Evolutionary conservation across 2,113 vertebrate species (phyloP).

Genomic region (Oenanthe melanoleuca): DNA sequence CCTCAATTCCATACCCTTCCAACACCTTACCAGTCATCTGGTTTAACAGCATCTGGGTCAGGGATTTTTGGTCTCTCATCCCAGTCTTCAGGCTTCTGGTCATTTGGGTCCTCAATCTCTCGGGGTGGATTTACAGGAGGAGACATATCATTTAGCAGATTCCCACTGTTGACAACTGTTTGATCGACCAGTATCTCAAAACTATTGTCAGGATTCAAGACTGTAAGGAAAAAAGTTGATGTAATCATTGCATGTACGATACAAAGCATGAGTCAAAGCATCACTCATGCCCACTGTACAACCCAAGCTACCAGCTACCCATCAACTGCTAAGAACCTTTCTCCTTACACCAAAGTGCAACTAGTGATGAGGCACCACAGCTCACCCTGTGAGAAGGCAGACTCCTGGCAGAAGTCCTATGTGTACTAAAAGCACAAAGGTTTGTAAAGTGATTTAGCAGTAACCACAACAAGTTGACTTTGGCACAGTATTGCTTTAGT

Average conservation of each 20-base stretch:
- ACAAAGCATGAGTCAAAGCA: neutral
- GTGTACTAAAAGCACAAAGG: neutral
- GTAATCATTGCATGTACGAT: neutral
- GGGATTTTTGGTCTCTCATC: slow-evolving; percentile 96
- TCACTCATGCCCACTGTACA: neutral
- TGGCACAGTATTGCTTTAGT: neutral
- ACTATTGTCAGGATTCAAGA: slow-evolving; percentile 95
- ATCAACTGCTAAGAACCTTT: neutral
- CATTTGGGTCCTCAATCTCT: slow-evolving; percentile 96
- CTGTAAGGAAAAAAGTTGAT: slow-evolving; percentile 67
- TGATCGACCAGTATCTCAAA: slow-evolving; percentile 95
- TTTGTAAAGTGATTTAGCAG: neutral
- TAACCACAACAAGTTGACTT: neutral
- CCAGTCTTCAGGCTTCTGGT: slow-evolving; percentile 97
- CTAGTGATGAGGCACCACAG: neutral
- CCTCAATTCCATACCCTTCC: neutral
- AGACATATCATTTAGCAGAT: slow-evolving; percentile 89
- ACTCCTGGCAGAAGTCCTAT: neutral
- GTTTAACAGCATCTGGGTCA: slow-evolving; percentile 92
- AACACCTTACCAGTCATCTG: slow-evolving; percentile 90
- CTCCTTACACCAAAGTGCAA: neutral
- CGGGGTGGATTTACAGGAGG: slow-evolving; percentile 91
- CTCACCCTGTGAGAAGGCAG: neutral
- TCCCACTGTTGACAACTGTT: slow-evolving; percentile 92
- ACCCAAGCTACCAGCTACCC: neutral